phyloP scores from a whole-genome alignment of 1,140 invertebrate genomes.

The Drosophila pachea region DNA sequence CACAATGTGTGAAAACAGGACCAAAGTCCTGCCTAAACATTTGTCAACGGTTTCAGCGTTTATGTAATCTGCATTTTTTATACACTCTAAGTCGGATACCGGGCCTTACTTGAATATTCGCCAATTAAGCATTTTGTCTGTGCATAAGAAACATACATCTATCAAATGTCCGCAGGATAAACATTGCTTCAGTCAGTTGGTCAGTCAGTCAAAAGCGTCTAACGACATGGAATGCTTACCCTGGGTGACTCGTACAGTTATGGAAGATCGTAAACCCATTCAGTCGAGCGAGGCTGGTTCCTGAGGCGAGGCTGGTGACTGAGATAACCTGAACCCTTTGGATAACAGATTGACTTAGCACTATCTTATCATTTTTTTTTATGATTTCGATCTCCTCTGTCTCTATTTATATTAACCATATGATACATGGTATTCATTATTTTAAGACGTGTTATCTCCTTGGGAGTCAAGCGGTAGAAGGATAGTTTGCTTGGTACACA shows the following conservation, averaged over 20 bases:
- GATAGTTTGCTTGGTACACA: too few species aligned
- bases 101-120: slow-evolving; percentile 55
- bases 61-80: slow-evolving; percentile 63
- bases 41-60: slow-evolving; percentile 65
- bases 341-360: too few species aligned
- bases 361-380: too few species aligned
- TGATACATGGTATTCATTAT: too few species aligned
- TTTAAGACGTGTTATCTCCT: too few species aligned
- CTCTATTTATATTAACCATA: too few species aligned
- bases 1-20: slow-evolving; percentile 76
- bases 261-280: too few species aligned
- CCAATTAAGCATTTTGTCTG: slow-evolving; percentile 75
- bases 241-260: slow-evolving; percentile 11
- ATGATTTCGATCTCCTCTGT: too few species aligned
- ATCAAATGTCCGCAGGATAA: slow-evolving; percentile 70
- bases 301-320: too few species aligned
- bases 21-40: slow-evolving; percentile 73
- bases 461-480: too few species aligned
- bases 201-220: slow-evolving; percentile 23
- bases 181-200: slow-evolving; percentile 35
- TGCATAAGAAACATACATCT: slow-evolving; percentile 63
- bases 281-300: too few species aligned
- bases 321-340: too few species aligned
- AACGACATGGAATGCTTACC: slow-evolving; percentile 25
- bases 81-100: neutral